These are phyloP conservation scores for Grapholita molesta DNA, from an alignment of 1,140 invertebrate species.

Conservation along the genomic window DNA sequence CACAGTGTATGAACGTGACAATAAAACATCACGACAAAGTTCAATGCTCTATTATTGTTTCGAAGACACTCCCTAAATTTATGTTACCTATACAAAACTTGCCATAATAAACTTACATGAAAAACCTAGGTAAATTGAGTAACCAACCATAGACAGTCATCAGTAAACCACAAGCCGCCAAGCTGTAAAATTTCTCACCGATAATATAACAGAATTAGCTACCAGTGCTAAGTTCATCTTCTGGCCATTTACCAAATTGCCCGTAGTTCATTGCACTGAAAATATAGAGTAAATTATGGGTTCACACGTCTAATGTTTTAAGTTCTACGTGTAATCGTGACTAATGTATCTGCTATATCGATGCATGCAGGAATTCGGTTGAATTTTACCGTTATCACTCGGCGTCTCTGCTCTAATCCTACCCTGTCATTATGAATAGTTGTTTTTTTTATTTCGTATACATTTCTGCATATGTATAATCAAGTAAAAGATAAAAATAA, in stretches of 20 bases:
- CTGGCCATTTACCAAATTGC: slow-evolving; percentile 63
- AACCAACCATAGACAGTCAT: slow-evolving; percentile 23
- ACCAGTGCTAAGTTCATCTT: slow-evolving; percentile 56
- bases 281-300: slow-evolving; percentile 71
- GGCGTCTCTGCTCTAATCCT: slow-evolving; percentile 28
- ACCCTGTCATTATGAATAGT: slow-evolving; percentile 43
- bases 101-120: neutral
- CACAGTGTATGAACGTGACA: slow-evolving; percentile 14
- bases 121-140: slow-evolving; percentile 15
- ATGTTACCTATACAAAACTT: neutral
- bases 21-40: slow-evolving; percentile 19
- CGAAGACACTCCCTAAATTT: neutral
- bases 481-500: neutral
- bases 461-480: neutral
- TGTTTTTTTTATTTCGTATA: slow-evolving; percentile 28
- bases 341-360: slow-evolving; percentile 51
- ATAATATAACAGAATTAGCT: slow-evolving; percentile 50
- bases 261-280: slow-evolving; percentile 66
- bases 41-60: slow-evolving; percentile 16
- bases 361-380: slow-evolving; percentile 63
- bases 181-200: slow-evolving; percentile 33
- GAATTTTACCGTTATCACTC: slow-evolving; percentile 56
- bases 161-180: slow-evolving; percentile 36
- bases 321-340: slow-evolving; percentile 65
- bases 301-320: slow-evolving; percentile 73